Base-by-base conservation (phyloP, 2,888 invertebrate genomes). In the Ellobium chinense region DNA sequence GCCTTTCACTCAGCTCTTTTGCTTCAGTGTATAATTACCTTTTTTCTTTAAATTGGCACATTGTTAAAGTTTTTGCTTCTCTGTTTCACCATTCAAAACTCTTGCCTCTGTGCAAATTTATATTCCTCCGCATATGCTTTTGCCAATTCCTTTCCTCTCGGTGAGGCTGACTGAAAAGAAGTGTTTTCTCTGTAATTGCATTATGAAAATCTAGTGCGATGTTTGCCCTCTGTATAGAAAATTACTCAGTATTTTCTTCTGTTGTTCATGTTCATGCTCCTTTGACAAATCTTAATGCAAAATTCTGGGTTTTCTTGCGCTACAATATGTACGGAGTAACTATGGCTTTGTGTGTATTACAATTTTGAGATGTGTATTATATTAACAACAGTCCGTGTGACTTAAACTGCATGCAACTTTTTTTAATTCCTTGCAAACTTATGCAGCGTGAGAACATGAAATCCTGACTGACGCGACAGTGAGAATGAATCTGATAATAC, bases 321-420 rank as follows among this genome's bases (percentile, higher is more conserved):
- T 24, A 21, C n/a, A 65, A 21, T n/a, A 65, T 65, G 14, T 65
- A 29, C 37, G 34, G 12, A 27, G 34, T 66, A 66, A 66, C 24
- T 27, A 24, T n/a, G 3, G 37, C 66, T 54, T 69, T 21, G 18
- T 54, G n/a, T 39, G 39, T 54, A 2, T 34, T 2, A 29, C 29
- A 31, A 29, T 18, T 39, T 46, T 39, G 27, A 29, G 3, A 4
- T n/a, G 7, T 65, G 65, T 65, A 2, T 7, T 37, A 66, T 37
- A 39, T 66, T 12, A n/a, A 46, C 46, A 46, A 18, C 46, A 31
- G 27, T 27, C 66, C 24, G 7, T 39, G 39, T 68, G 24, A 68
- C 66, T 68, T 24, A 68, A 68, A 68, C 39, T 68, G 66, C 66
- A 68, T 37, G 36, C 66, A 68, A 39, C 27, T 68, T 68, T 68